These are phyloP conservation scores for Piezodorus guildinii DNA, from an alignment of 1,140 invertebrate genomes.

Conservation along the genomic window DNA sequence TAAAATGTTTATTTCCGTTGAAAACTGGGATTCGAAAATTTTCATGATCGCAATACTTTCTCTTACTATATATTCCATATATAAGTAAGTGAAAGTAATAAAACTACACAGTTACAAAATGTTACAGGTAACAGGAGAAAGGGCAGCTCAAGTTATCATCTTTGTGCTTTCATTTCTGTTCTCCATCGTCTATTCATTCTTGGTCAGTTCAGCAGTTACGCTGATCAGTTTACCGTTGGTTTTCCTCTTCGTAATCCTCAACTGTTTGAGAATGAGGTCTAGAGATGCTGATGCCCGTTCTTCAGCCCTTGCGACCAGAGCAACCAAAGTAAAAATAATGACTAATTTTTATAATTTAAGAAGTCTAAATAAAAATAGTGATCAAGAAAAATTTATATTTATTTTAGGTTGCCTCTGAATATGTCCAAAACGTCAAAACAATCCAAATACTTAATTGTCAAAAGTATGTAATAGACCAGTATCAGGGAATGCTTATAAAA, in stretches of 20 bases:
- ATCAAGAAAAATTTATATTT: neutral
- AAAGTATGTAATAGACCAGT: neutral
- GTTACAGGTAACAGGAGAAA: neutral
- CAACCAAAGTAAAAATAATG: neutral
- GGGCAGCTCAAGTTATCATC: neutral
- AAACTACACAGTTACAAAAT: too few species aligned
- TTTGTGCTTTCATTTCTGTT: neutral
- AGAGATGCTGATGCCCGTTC: neutral
- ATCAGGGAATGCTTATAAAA: neutral
- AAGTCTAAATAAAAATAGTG: too few species aligned
- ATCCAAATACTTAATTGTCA: too few species aligned
- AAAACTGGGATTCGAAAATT: too few species aligned
- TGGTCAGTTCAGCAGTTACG: neutral
- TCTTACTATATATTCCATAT: too few species aligned
- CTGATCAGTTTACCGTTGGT: neutral
- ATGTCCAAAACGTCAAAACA: slow-evolving; percentile 65
- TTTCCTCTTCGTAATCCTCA: neutral
- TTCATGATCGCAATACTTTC: too few species aligned
- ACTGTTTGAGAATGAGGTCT: neutral
- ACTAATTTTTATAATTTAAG: too few species aligned
- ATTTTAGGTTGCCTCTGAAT: slow-evolving; percentile 57
- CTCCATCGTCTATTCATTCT: neutral
- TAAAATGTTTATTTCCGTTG: too few species aligned
- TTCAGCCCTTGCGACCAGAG: neutral
- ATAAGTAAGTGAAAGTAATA: too few species aligned